Conservation (phyloP, 2,888 invertebrate genomes). For the Hydropsyche betteni region DNA sequence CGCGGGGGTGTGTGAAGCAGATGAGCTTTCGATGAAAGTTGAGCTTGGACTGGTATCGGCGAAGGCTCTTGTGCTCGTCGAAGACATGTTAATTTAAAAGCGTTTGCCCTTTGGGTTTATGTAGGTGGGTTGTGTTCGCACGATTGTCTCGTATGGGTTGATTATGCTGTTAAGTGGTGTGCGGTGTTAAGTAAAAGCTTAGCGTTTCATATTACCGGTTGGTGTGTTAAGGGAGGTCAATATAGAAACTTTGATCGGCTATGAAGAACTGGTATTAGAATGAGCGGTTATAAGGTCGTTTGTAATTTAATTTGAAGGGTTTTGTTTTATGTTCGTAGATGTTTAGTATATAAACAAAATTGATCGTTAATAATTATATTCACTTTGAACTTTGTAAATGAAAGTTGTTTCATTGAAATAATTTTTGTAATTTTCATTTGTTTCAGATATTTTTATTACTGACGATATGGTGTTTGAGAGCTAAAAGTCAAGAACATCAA, state of each 20-base stretch:
- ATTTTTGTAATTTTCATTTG: conserved; percentile 1
- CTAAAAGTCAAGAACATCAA: conserved; percentile 61
- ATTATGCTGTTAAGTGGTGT: background rate
- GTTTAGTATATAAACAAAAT: too few species aligned
- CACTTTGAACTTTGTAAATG: too few species aligned
- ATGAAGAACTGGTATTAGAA: too few species aligned
- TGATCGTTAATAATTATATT: too few species aligned
- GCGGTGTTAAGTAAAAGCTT: too few species aligned
- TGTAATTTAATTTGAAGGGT: too few species aligned
- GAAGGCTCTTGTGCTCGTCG: background rate
- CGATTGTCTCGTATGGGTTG: background rate
- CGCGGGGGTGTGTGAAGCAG: conserved; percentile 19
- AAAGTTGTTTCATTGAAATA: background rate
- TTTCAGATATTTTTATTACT: conserved; percentile 66
- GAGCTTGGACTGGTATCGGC: background rate
- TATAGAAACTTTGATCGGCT: too few species aligned
- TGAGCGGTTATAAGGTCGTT: too few species aligned
- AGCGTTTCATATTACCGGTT: too few species aligned
- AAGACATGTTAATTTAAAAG: background rate
- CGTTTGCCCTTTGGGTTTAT: too few species aligned
- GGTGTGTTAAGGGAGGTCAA: too few species aligned
- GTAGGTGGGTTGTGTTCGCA: background rate
- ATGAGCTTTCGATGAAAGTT: conserved; percentile 24
- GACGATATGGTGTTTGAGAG: conserved; percentile 57
- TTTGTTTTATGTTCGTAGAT: too few species aligned